Base-by-base conservation (phyloP, 2,113 vertebrate species). In the Scatophagus argus region DNA sequence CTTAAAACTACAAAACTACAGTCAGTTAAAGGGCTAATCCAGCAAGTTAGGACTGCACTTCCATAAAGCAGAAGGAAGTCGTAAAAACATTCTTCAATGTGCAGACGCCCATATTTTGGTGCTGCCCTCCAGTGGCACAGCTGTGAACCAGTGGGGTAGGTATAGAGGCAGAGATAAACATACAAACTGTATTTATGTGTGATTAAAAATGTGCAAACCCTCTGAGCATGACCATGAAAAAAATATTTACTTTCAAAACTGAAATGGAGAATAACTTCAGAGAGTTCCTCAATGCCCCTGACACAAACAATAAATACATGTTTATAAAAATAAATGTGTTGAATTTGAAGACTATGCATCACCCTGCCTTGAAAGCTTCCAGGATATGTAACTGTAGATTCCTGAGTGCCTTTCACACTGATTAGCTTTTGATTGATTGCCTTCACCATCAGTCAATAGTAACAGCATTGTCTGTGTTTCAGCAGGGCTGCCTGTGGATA, bases 391-490 rank as follows among this genome's bases (percentile, higher is more conserved):
- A 23, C 8, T 41, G 54, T 4, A 63, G 47, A 54, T 21, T 1
- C 6, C 56, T 11, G 39, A 47, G 51, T 36, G 34, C 49, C 32
- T 79, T n/a, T 62, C 23, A 13, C n/a, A n/a, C 32, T 62, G 31
- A 89, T 71, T 65, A 43, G 17, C 46, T 74, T 81, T 43, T 68
- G 69, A 84, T 77, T 77, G 78, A 84, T 77, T 83, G 36, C 25
- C 44, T 46, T 47, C 5, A 38, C 3, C 8, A 10, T 0, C 23
- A 17, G 43, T 86, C 83, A 11, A 63, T 79, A 25, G 21, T 85
- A 82, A 91, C 72, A 46, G 17, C 19, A 23, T 82, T 51, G 9
- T 3, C 74, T 84, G 32, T 78, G 70, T 73, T 81, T 23, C 34
- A 38, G 77, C 64, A 36, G 73, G 19, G 19, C 60, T 73, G 11